Percentiles rank a stretch among this genome's conserved stretches.
Evolutionary conservation across 2,797 vertebrate species (phyloP).

Genomic region (Picus viridis): DNA sequence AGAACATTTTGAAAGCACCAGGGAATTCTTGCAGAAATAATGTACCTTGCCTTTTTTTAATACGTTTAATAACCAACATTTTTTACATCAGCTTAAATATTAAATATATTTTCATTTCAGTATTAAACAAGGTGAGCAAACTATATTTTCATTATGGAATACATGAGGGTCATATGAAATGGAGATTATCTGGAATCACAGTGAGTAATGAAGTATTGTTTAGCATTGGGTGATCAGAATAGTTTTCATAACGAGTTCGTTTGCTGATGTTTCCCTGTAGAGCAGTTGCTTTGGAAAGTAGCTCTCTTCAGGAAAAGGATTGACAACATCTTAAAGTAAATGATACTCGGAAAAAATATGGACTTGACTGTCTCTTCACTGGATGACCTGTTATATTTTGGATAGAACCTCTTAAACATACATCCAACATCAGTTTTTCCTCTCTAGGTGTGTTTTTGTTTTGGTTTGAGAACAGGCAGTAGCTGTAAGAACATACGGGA

Average conservation of each 20-base stretch:
- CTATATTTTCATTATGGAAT: not conserved
- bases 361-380: not conserved
- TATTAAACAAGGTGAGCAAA: not conserved
- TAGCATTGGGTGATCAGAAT: not conserved
- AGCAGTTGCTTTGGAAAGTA: not conserved
- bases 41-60: not conserved
- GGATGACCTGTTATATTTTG: not conserved
- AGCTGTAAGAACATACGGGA: not conserved
- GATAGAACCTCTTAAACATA: not conserved
- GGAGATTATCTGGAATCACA: not conserved
- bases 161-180: not conserved
- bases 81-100: not conserved
- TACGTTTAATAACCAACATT: not conserved
- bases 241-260: not conserved
- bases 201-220: not conserved
- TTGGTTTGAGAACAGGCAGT: not conserved
- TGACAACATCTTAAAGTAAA: not conserved
- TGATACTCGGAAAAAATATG: not conserved
- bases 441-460: fast-evolving
- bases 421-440: not conserved
- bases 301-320: not conserved
- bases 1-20: not conserved
- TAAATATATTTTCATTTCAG: not conserved
- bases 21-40: not conserved
- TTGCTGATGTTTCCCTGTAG: not conserved